Percentiles rank a stretch among this genome's conserved stretches.
Evolutionary conservation across 2,113 vertebrate species (phyloP).

Genomic region (Microcebus lehilahytsara): DNA sequence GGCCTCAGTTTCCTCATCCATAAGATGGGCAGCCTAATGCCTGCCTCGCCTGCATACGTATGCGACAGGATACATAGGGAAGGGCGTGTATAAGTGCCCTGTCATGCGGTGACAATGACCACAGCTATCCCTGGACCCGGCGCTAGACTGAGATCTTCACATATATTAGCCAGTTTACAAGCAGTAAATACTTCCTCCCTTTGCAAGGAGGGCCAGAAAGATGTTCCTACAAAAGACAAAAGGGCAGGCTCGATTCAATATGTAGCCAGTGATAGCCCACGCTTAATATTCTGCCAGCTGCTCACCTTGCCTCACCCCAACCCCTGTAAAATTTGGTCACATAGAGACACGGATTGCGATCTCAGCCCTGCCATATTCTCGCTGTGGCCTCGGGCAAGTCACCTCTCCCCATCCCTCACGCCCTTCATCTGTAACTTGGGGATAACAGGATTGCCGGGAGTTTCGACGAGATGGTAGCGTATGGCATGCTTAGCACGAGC

Average conservation of each 20-base stretch:
- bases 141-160: not conserved
- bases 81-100: not conserved
- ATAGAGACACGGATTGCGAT: not conserved
- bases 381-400: not conserved
- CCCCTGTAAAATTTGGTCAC: not conserved
- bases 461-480: not conserved
- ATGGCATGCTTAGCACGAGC: not conserved
- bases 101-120: not conserved
- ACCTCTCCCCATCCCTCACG: not conserved
- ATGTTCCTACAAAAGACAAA: slow-evolving; percentile 12
- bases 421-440: not conserved
- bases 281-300: not conserved
- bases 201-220: not conserved
- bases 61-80: not conserved
- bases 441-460: not conserved
- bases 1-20: not conserved
- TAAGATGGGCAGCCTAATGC: not conserved
- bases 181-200: not conserved
- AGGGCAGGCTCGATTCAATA: not conserved
- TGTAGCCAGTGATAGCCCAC: not conserved
- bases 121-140: not conserved
- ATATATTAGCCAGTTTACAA: not conserved
- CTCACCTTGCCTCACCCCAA: not conserved
- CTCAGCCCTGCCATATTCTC: not conserved
- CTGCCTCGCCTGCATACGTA: not conserved